These are phyloP conservation scores for Eilema sororculum DNA, from an alignment of 2,888 invertebrate genomes.

Conservation along the genomic window DNA sequence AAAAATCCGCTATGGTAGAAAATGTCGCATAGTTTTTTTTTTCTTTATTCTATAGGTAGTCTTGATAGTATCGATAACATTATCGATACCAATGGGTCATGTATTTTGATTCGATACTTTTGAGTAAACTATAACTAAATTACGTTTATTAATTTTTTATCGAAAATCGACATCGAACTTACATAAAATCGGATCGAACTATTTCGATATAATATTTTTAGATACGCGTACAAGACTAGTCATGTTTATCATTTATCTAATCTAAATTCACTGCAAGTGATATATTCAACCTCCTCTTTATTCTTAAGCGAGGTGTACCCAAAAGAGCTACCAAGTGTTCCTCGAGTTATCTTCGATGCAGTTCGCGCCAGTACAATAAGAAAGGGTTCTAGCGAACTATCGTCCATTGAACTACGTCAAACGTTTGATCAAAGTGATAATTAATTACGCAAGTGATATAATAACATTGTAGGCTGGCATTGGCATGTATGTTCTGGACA, in stretches of 20 bases:
- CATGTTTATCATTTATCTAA: background rate
- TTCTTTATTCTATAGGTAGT: no score
- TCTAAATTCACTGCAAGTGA: background rate
- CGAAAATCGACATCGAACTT: background rate
- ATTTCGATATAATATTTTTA: background rate
- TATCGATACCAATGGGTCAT: background rate
- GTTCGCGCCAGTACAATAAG: background rate
- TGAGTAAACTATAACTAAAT: background rate
- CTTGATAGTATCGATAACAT: no score
- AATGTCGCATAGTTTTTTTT: no score
- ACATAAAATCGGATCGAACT: background rate
- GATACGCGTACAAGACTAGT: background rate
- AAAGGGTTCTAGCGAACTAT: background rate
- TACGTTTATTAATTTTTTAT: background rate
- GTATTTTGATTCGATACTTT: background rate
- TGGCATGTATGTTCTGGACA: no score
- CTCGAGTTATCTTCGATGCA: background rate
- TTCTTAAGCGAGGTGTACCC: background rate
- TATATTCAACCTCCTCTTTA: background rate
- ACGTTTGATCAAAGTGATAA: background rate
- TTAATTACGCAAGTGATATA: background rate
- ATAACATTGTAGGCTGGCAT: background rate
- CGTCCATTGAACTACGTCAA: conserved; percentile 5
- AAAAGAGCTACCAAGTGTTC: background rate
- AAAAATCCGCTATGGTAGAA: no score